These are phyloP conservation scores for Hassar affinis DNA, from an alignment of 2,113 vertebrate species.

Conservation along the genomic window DNA sequence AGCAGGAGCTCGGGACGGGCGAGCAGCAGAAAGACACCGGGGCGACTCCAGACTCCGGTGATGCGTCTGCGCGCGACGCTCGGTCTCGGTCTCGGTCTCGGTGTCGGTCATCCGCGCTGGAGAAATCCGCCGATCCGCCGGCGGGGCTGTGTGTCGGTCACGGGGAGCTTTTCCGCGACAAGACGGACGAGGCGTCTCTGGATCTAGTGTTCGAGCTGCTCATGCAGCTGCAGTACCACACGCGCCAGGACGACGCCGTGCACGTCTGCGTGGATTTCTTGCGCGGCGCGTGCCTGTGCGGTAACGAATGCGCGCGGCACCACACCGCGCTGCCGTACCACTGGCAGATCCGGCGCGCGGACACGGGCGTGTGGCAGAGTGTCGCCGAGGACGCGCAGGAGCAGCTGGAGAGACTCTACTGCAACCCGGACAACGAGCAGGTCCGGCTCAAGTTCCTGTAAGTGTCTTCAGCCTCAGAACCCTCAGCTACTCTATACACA, in stretches of 20 bases:
- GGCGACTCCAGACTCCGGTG: background rate
- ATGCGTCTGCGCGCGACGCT: slow-evolving; percentile 63
- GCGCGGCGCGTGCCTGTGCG: slow-evolving; percentile 87
- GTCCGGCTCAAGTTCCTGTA: slow-evolving; percentile 91
- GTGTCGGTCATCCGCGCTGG: too few relatives aligned
- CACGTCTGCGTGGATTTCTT: slow-evolving; percentile 96
- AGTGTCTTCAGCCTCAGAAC: too few relatives aligned
- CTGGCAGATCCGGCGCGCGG: slow-evolving; percentile 90
- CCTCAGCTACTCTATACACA: too few relatives aligned
- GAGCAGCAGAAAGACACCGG: slow-evolving; percentile 64
- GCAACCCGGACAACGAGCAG: slow-evolving; percentile 96
- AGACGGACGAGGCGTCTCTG: slow-evolving; percentile 95
- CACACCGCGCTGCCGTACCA: slow-evolving; percentile 94
- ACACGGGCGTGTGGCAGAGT: slow-evolving; percentile 87
- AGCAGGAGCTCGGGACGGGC: slow-evolving; percentile 65
- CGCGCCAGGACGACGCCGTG: slow-evolving; percentile 86
- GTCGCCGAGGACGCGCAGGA: slow-evolving; percentile 94
- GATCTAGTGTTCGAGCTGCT: slow-evolving; percentile 96
- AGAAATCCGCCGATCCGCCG: slow-evolving; percentile 75
- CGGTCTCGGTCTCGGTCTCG: too few relatives aligned
- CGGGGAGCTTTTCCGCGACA: slow-evolving; percentile 90
- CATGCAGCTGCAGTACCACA: slow-evolving; percentile 97
- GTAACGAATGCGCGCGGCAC: slow-evolving; percentile 90
- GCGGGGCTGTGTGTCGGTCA: slow-evolving; percentile 70
- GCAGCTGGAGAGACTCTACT: slow-evolving; percentile 97